A percentile compares a stretch with the other conserved stretches of the same genome.
Evolutionary conservation across 2,888 invertebrate species (phyloP).

Genomic region (Coremacera marginata): DNA sequence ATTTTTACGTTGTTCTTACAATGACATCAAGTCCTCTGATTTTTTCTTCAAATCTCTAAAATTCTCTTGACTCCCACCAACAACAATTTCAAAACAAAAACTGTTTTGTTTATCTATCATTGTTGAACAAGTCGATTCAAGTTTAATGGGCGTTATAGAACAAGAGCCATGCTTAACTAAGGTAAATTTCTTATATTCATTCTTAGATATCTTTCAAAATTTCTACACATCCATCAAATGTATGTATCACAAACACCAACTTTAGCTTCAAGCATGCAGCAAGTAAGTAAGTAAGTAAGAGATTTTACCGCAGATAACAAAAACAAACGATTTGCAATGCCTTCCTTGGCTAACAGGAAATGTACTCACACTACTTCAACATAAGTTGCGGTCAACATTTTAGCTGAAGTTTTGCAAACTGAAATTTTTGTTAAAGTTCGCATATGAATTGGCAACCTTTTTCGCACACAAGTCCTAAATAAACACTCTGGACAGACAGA

Average conservation of each 20-base stretch:
- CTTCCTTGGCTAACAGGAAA: slow-evolving; percentile 14
- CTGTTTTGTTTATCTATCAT: slow-evolving; percentile 15
- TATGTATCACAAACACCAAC: neutral
- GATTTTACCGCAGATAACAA: slow-evolving; percentile 25
- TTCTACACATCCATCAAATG: slow-evolving; percentile 17
- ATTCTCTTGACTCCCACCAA: too few relatives aligned
- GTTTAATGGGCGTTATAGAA: slow-evolving; percentile 19
- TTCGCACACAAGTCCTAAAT: slow-evolving; percentile 50
- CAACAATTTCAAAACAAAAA: neutral
- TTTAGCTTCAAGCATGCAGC: neutral
- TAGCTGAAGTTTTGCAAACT: slow-evolving; percentile 1
- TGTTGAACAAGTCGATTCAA: neutral
- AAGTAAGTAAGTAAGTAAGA: too few relatives aligned
- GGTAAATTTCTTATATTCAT: neutral
- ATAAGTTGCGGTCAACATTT: slow-evolving; percentile 30
- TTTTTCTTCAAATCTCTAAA: too few relatives aligned
- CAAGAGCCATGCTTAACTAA: neutral
- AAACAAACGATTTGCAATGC: neutral
- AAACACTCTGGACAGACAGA: slow-evolving; percentile 42
- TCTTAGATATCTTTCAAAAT: too few relatives aligned
- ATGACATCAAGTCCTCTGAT: too few relatives aligned
- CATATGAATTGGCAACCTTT: slow-evolving; percentile 45
- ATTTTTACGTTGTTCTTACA: too few relatives aligned
- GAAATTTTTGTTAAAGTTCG: slow-evolving; percentile 30
- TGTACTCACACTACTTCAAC: neutral